Evolutionary conservation across 2,113 vertebrate species (phyloP).

Genomic region (Calidris pygmaea): DNA sequence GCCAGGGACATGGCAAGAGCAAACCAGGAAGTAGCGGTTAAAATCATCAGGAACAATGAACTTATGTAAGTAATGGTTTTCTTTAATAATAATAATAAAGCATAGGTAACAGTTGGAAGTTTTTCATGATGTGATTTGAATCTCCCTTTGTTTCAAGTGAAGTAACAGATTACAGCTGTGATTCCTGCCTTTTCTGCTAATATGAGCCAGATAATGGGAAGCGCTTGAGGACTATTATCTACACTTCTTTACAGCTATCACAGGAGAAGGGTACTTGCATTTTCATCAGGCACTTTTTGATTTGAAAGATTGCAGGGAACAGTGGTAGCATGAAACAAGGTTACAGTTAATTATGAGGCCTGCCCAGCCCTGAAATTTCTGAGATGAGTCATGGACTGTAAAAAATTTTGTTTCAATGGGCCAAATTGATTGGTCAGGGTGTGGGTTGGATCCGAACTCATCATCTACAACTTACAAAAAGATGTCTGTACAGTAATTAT

Average conservation of each 20-base stretch:
- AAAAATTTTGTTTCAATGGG: background rate
- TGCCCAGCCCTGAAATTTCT: background rate
- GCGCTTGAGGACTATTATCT: background rate
- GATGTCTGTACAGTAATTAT: background rate
- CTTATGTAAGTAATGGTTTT: constrained; percentile 86
- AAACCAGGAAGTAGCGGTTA: constrained; percentile 97
- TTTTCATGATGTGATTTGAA: background rate
- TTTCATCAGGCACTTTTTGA: constrained; percentile 38
- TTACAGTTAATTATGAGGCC: background rate
- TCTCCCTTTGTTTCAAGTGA: constrained; percentile 52
- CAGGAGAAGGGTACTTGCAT: constrained; percentile 38
- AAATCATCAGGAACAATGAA: constrained; percentile 98
- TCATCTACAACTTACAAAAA: background rate
- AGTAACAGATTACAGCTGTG: constrained; percentile 35
- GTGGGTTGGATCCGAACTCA: background rate
- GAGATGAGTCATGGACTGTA: background rate
- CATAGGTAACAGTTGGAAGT: background rate
- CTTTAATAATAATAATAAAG: background rate
- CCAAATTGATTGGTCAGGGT: background rate
- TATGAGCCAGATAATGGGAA: constrained; percentile 9
- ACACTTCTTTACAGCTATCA: constrained; percentile 3
- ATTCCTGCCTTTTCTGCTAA: constrained; percentile 40
- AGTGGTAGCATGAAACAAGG: background rate
- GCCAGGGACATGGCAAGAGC: constrained; percentile 94
- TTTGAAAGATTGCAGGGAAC: background rate